These are phyloP conservation scores for Stigmatopora nigra DNA, from an alignment of 2,113 vertebrate species.

Conservation along the genomic window DNA sequence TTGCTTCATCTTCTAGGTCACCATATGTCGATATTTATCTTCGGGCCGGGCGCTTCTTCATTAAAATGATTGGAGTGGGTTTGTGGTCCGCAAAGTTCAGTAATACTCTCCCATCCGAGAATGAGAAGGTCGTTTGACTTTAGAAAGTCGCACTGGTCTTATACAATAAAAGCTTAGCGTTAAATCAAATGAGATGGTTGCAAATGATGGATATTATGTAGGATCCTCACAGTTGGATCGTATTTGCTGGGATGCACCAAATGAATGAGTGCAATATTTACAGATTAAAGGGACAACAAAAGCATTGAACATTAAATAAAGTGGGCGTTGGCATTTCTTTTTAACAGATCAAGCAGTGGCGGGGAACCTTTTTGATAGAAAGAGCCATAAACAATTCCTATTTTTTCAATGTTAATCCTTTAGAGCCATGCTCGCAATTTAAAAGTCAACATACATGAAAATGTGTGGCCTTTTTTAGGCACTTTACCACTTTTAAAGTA, in stretches of 20 bases:
- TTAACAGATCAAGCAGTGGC: background rate
- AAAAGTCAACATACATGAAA: too few species aligned
- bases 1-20: conserved; percentile 32
- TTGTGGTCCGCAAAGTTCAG: conserved; percentile 4
- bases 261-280: background rate
- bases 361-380: too few species aligned
- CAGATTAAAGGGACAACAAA: background rate
- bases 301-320: background rate
- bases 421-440: too few species aligned
- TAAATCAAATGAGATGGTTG: background rate
- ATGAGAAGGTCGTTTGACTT: conserved; percentile 8
- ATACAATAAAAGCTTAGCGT: too few species aligned
- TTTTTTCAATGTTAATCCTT: too few species aligned
- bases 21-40: conserved; percentile 34
- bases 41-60: conserved; percentile 14
- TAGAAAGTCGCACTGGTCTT: background rate
- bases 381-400: too few species aligned
- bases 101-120: conserved; percentile 1
- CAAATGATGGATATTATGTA: background rate
- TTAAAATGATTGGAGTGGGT: conserved; percentile 20
- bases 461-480: too few species aligned
- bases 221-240: background rate
- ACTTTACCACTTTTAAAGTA: too few species aligned
- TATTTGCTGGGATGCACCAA: background rate
- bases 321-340: background rate